Percentiles rank a stretch among this genome's conserved stretches.
These are phyloP conservation scores for Simalia tracyae DNA, from an alignment of 2,797 vertebrate species.

Conservation along the genomic window DNA sequence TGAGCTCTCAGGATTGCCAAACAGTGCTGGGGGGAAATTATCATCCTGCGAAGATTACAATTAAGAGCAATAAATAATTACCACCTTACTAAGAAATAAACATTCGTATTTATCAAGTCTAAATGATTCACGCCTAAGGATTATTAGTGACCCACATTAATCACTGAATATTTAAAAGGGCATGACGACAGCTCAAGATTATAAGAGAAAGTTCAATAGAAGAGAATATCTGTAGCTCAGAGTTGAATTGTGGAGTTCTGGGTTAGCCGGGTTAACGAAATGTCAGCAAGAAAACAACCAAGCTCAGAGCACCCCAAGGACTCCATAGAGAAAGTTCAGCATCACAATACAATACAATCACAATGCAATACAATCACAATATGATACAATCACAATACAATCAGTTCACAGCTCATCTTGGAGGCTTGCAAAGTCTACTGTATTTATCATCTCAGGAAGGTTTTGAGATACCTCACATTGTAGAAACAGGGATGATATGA, in stretches of 20 bases:
- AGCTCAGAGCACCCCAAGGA: no score
- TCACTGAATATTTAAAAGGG: neutral
- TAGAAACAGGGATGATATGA: neutral
- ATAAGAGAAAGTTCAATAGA: neutral
- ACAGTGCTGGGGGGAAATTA: neutral
- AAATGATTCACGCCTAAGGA: constrained; percentile 40
- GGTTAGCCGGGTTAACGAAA: no score
- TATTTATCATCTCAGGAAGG: constrained; percentile 5
- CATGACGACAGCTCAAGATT: constrained; percentile 37
- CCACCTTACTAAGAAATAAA: constrained; percentile 40
- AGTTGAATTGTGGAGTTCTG: no score
- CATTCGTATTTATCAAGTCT: constrained; percentile 54
- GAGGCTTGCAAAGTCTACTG: neutral
- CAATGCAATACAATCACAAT: no score
- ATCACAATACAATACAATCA: neutral
- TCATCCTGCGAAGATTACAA: constrained; percentile 50
- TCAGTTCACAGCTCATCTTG: neutral
- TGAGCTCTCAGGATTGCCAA: neutral
- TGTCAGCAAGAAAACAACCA: no score
- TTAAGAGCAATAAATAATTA: constrained; percentile 39
- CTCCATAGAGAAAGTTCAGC: neutral
- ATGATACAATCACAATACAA: neutral
- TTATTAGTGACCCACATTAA: constrained; percentile 40
- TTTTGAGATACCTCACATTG: neutral
- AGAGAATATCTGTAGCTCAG: neutral